Conservation (phyloP, 2,888 invertebrate genomes). For the Sinopyrophorus schimmeli region DNA sequence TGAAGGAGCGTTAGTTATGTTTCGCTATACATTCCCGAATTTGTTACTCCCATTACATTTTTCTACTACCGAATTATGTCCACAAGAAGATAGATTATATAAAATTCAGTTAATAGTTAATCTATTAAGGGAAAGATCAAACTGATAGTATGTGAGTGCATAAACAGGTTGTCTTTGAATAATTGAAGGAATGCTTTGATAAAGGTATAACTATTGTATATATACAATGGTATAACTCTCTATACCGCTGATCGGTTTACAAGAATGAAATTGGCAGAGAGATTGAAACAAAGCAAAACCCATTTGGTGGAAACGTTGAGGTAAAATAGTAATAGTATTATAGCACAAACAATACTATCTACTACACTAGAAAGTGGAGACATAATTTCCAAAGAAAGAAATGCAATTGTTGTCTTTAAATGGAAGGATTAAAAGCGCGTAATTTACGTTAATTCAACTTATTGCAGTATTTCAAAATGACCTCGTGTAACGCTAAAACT, state of each 20-base stretch:
- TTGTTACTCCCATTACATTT: slow-evolving; percentile 22
- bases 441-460: too few species aligned
- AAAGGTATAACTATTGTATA: too few species aligned
- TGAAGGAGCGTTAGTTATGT: slow-evolving; percentile 6
- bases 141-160: slow-evolving; percentile 2
- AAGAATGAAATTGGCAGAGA: slow-evolving; percentile 41
- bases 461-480: too few species aligned
- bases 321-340: too few species aligned
- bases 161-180: slow-evolving; percentile 8
- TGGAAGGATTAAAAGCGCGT: slow-evolving; percentile 26
- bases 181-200: neutral
- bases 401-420: slow-evolving; percentile 15
- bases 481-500: too few species aligned
- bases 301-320: slow-evolving; percentile 43
- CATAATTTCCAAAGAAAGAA: slow-evolving; percentile 7
- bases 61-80: slow-evolving; percentile 13
- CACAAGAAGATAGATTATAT: slow-evolving; percentile 14
- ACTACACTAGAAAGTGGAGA: slow-evolving; percentile 25
- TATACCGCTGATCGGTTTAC: slow-evolving; percentile 46
- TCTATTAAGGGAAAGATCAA: slow-evolving; percentile 7
- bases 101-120: slow-evolving; percentile 26
- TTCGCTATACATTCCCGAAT: slow-evolving; percentile 15
- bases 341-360: slow-evolving; percentile 2
- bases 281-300: slow-evolving; percentile 42
- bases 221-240: too few species aligned